Conservation (phyloP, 2,113 vertebrate genomes). For the Oryzias melastigma region DNA sequence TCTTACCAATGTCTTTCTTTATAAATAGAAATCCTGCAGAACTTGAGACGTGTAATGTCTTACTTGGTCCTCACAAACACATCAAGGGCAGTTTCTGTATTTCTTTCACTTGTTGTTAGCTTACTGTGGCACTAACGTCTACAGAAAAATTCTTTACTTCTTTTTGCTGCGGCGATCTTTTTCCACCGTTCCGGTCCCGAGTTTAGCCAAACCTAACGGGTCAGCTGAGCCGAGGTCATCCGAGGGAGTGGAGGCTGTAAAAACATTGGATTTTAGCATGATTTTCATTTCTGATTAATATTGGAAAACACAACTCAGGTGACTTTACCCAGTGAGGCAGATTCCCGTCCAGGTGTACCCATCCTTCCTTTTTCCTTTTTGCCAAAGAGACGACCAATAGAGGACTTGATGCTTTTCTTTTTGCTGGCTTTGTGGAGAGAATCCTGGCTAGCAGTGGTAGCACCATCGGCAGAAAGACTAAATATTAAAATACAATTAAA, state of each 20-base stretch:
- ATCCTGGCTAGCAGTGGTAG: conserved; percentile 83
- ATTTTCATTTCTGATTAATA: neutral
- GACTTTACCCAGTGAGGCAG: conserved; percentile 78
- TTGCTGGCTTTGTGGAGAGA: conserved; percentile 92
- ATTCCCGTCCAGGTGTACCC: conserved; percentile 83
- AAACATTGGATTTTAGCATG: neutral
- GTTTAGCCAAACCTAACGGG: conserved; percentile 86
- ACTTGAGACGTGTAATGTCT: conserved; percentile 13
- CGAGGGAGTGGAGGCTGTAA: conserved; percentile 86
- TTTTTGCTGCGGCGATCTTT: conserved; percentile 92
- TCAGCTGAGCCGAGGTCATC: conserved; percentile 86
- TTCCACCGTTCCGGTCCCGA: conserved; percentile 85
- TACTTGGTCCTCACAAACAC: neutral
- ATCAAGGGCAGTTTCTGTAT: neutral
- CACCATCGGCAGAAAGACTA: conserved; percentile 80
- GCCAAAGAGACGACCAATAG: conserved; percentile 90
- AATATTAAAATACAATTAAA: conserved; percentile 1
- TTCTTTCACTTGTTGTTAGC: neutral
- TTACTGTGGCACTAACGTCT: neutral
- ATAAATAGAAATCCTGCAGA: conserved; percentile 34
- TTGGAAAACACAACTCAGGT: neutral
- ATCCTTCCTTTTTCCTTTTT: conserved; percentile 93
- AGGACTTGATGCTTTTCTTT: conserved; percentile 96
- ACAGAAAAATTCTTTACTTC: conserved; percentile 78
- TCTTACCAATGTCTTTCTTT: conserved; percentile 25